Evolutionary conservation across 2,797 vertebrate species (phyloP).

Genomic region (Leptodactylus fallax): DNA sequence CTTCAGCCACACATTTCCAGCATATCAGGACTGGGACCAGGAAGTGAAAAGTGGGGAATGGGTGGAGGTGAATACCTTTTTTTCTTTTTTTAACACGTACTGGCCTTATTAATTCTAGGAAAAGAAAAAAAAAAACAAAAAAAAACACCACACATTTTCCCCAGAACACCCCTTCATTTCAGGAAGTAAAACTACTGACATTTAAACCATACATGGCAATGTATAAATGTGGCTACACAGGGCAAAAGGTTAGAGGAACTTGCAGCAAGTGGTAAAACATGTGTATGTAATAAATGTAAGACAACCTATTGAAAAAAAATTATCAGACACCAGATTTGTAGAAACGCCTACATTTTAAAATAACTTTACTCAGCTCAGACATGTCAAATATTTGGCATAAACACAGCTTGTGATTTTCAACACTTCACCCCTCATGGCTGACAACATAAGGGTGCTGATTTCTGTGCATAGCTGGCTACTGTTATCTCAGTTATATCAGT

Average conservation of each 20-base stretch:
- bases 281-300: not conserved
- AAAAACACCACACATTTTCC: no score
- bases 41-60: no score
- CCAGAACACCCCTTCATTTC: not conserved
- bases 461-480: not conserved
- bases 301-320: not conserved
- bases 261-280: not conserved
- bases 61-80: no score
- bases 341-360: not conserved
- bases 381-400: not conserved
- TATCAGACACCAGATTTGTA: not conserved
- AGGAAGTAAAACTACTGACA: not conserved
- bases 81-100: no score
- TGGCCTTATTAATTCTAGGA: no score
- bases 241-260: constrained; percentile 9
- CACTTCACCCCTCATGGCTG: not conserved
- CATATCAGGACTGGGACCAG: no score
- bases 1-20: no score
- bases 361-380: not conserved
- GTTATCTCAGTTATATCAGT: not conserved
- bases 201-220: not conserved
- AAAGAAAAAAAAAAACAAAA: no score
- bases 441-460: not conserved
- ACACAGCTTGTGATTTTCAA: not conserved
- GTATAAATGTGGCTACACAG: not conserved